Evolutionary conservation across 2,888 invertebrate species (phyloP).

Genomic region (Argyresthia albistria): DNA sequence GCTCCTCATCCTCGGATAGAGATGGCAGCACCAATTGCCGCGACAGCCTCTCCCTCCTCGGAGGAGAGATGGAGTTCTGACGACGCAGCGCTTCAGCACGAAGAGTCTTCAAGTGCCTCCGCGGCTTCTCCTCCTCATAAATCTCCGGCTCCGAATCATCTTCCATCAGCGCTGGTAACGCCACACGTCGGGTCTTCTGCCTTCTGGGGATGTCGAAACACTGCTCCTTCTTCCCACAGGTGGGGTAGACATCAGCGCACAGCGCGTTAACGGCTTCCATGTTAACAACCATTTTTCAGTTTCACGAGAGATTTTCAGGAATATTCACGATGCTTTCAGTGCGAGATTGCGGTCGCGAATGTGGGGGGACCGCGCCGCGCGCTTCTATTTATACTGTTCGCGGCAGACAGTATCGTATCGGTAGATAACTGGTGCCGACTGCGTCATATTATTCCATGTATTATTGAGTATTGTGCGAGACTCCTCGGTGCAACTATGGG

Average conservation of each 20-base stretch:
- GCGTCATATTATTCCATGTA: not conserved
- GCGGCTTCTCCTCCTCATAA: conserved; percentile 38
- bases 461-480: not conserved
- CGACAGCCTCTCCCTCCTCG: conserved; percentile 45
- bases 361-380: conserved; percentile 30
- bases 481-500: not conserved
- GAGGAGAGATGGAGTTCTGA: conserved; percentile 60
- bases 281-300: conserved; percentile 44
- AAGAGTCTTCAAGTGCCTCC: conserved; percentile 20
- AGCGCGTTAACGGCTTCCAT: conserved; percentile 42
- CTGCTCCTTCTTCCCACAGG: conserved; percentile 7
- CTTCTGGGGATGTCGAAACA: conserved; percentile 33
- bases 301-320: conserved; percentile 14
- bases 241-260: conserved; percentile 44
- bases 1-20: conserved; percentile 62
- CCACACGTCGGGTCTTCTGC: conserved; percentile 33
- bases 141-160: conserved; percentile 38
- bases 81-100: conserved; percentile 43
- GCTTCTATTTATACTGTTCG: conserved; percentile 36
- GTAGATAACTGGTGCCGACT: not conserved
- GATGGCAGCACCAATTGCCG: conserved; percentile 55
- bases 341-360: conserved; percentile 33
- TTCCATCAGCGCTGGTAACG: conserved; percentile 44
- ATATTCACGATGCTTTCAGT: conserved; percentile 27
- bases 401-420: conserved; percentile 7